A percentile compares a stretch with the other conserved stretches of the same genome.
These are phyloP conservation scores for Chaenocephalus aceratus DNA, from an alignment of 2,113 vertebrate species.

Conservation along the genomic window DNA sequence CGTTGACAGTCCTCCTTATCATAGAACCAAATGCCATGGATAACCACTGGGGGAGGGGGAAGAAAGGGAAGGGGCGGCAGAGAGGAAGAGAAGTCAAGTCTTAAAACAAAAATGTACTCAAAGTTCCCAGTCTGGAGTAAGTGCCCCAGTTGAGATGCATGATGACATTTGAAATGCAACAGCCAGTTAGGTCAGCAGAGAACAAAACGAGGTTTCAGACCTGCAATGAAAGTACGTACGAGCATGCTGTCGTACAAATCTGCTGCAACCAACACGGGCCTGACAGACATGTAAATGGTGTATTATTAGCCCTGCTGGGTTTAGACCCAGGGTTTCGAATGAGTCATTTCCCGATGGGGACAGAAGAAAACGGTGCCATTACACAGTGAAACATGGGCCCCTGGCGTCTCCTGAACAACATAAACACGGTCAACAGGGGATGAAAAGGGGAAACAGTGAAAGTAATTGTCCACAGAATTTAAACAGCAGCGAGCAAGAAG, in stretches of 20 bases:
- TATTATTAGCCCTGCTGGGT: slow-evolving; percentile 54
- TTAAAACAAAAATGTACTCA: slow-evolving; percentile 1
- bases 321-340: slow-evolving; percentile 40
- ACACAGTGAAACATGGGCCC: slow-evolving; percentile 30
- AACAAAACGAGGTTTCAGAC: slow-evolving; percentile 32
- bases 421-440: slow-evolving; percentile 46
- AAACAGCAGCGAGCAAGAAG: not conserved
- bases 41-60: slow-evolving; percentile 87
- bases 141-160: not conserved
- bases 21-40: slow-evolving; percentile 99
- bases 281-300: slow-evolving; percentile 27
- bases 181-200: slow-evolving; percentile 54
- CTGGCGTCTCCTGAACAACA: slow-evolving; percentile 52
- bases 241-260: slow-evolving; percentile 15
- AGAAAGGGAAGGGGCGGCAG: not conserved
- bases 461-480: slow-evolving; percentile 21
- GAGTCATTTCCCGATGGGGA: slow-evolving; percentile 62
- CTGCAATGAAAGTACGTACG: slow-evolving; percentile 9
- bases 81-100: slow-evolving; percentile 1
- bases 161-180: not conserved
- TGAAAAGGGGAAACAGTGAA: slow-evolving; percentile 16
- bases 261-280: slow-evolving; percentile 22
- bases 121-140: slow-evolving; percentile 19
- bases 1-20: slow-evolving; percentile 96
- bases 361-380: slow-evolving; percentile 46